Conservation (phyloP, 2,888 invertebrate genomes). For the Chalcosyrphus nemorum region DNA sequence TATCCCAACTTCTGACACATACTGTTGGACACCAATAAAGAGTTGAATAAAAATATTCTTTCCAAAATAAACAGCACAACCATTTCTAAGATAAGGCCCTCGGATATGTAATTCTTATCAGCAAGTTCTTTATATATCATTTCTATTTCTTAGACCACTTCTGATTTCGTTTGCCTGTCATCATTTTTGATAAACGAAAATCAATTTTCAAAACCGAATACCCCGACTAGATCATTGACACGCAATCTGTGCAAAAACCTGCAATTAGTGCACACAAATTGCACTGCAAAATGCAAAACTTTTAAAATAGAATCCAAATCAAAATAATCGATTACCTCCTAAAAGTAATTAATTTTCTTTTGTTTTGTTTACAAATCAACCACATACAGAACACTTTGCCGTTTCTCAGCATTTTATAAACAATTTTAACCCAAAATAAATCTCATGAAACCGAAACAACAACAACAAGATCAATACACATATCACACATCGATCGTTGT, state of each 20-base stretch:
- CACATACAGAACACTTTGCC: slow-evolving; percentile 33
- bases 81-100: neutral
- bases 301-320: slow-evolving; percentile 22
- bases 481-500: slow-evolving; percentile 29
- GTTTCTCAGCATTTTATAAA: slow-evolving; percentile 45
- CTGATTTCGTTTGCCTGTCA: neutral
- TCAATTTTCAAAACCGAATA: neutral
- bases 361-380: slow-evolving; percentile 64
- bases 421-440: slow-evolving; percentile 14
- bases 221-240: slow-evolving; percentile 2
- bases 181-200: neutral
- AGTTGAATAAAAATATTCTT: neutral
- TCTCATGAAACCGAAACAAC: slow-evolving; percentile 19
- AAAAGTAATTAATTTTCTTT: slow-evolving; percentile 60
- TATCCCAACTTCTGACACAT: neutral
- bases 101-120: neutral
- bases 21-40: neutral
- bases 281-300: neutral
- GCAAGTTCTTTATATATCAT: neutral
- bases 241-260: neutral
- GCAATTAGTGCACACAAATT: slow-evolving; percentile 7
- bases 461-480: slow-evolving; percentile 16
- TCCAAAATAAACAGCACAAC: neutral
- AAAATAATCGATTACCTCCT: slow-evolving; percentile 36
- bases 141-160: neutral